These are phyloP conservation scores for Thunnus thynnus DNA, from an alignment of 2,113 vertebrate genomes.

Conservation along the genomic window DNA sequence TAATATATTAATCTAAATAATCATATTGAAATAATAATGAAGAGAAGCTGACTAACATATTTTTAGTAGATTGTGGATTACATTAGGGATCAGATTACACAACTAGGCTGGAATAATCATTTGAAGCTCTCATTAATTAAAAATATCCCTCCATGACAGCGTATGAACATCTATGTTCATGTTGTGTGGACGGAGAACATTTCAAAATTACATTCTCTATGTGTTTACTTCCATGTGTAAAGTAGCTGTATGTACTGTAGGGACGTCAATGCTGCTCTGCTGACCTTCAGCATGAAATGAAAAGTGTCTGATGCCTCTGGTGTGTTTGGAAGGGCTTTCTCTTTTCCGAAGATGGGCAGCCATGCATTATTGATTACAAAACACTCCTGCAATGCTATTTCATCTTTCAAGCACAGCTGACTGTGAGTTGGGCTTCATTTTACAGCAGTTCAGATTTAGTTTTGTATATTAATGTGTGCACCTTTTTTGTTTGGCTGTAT, in stretches of 20 bases:
- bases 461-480: conserved; percentile 27
- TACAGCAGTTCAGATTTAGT: conserved; percentile 38
- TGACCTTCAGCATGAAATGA: conserved; percentile 83
- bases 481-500: conserved; percentile 30
- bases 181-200: background rate
- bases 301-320: conserved; percentile 80
- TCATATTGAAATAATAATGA: conserved; percentile 16
- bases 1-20: conserved; percentile 31
- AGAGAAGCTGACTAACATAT: background rate
- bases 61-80: background rate
- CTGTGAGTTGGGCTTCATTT: conserved; percentile 56
- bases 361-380: conserved; percentile 85
- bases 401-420: conserved; percentile 69
- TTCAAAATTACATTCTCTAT: background rate
- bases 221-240: conserved; percentile 41
- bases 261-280: conserved; percentile 64
- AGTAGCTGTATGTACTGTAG: conserved; percentile 45
- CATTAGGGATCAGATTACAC: conserved; percentile 25
- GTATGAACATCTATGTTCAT: background rate
- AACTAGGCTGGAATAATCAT: background rate
- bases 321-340: conserved; percentile 79
- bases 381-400: conserved; percentile 82
- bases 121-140: background rate
- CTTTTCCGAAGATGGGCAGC: conserved; percentile 79
- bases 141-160: background rate